phyloP scores from a whole-genome alignment of 2,888 invertebrate genomes.

The Drosophila monieri region DNA sequence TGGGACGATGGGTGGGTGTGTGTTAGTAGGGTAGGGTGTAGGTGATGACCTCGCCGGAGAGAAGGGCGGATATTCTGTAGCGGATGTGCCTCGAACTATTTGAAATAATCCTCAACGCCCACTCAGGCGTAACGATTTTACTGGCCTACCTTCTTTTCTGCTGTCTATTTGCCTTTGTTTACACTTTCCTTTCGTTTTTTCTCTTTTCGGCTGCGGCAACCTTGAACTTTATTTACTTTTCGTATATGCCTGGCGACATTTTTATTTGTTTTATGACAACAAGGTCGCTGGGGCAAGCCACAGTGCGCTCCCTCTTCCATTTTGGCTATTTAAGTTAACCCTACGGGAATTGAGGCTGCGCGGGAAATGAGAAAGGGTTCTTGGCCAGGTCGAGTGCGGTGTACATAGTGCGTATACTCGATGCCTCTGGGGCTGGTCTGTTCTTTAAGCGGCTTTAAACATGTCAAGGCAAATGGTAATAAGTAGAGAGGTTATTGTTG shows the following conservation, averaged over 20 bases:
- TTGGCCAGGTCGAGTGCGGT: not conserved
- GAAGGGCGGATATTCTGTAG: conserved; percentile 71
- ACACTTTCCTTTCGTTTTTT: conserved; percentile 43
- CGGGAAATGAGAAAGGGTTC: conserved; percentile 6
- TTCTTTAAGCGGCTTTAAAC: conserved; percentile 36
- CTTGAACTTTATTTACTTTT: conserved; percentile 59
- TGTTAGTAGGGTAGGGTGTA: not conserved
- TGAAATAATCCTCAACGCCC: conserved; percentile 66
- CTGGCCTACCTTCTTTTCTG: conserved; percentile 20
- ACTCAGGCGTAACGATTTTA: conserved; percentile 42
- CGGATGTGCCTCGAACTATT: conserved; percentile 74
- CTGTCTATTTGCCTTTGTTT: conserved; percentile 40
- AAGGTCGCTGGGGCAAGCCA: conserved; percentile 56
- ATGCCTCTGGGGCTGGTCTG: conserved; percentile 14
- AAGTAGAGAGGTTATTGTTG: not conserved
- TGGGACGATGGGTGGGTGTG: conserved; percentile 9
- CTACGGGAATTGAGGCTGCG: conserved; percentile 59
- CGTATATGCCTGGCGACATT: conserved; percentile 61
- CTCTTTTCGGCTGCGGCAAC: conserved; percentile 43
- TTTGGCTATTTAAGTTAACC: conserved; percentile 61
- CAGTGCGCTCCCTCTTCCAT: conserved; percentile 17
- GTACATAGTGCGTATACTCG: not conserved
- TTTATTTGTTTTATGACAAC: conserved; percentile 67
- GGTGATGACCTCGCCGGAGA: conserved; percentile 25
- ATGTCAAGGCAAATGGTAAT: conserved; percentile 29